phyloP scores from a whole-genome alignment of 2,797 vertebrate genomes.

The Pseudotriccus pelzelni region DNA sequence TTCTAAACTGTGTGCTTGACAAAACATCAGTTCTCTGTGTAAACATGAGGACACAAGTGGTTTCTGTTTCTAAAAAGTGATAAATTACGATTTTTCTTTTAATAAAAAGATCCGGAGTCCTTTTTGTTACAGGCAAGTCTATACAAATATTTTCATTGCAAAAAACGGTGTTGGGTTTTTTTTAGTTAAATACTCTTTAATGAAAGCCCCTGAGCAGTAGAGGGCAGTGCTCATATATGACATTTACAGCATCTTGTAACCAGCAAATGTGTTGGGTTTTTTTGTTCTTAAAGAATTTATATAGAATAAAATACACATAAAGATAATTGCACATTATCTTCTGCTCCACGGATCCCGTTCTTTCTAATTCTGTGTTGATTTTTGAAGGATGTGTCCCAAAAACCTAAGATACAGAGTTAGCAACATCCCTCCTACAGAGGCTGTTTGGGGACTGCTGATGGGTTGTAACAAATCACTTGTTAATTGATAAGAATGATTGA shows the following conservation, averaged over 20 bases:
- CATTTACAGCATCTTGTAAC: neutral
- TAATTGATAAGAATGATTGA: neutral
- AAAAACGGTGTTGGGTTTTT: neutral
- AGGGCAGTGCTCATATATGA: conserved; percentile 46
- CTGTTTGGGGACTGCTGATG: neutral
- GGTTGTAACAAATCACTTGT: neutral
- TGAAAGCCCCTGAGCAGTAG: conserved; percentile 50
- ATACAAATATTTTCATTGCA: neutral
- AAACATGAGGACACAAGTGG: neutral
- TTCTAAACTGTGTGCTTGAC: neutral
- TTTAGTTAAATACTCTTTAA: neutral
- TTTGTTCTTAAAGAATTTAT: neutral
- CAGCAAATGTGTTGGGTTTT: neutral
- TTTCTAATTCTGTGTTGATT: neutral
- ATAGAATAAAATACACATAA: neutral
- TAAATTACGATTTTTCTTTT: neutral
- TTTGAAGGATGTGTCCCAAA: neutral
- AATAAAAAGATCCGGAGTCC: neutral
- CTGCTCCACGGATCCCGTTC: neutral
- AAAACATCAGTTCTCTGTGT: neutral
- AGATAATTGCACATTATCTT: neutral
- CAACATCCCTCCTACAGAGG: neutral
- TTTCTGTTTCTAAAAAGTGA: neutral
- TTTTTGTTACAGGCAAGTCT: neutral
- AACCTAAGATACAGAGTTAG: neutral